phyloP scores from a whole-genome alignment of 1,140 invertebrate genomes.

The Tetramorium parvispinum region DNA sequence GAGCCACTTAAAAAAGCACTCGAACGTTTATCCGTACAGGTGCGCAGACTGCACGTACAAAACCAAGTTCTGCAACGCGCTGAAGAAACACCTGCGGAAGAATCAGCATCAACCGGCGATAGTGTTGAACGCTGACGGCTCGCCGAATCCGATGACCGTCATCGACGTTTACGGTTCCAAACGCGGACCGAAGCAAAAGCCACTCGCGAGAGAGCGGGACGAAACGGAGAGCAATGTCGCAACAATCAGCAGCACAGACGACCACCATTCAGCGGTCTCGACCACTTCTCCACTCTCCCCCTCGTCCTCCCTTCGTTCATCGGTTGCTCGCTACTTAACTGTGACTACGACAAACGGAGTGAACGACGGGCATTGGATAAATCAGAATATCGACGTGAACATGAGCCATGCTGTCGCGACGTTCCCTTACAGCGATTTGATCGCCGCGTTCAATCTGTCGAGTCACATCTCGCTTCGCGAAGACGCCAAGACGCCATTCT shows the following conservation, averaged over 20 bases:
- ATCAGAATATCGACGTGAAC: background rate
- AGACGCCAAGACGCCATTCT: background rate
- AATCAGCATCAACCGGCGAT: slow-evolving; percentile 94
- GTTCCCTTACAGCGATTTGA: slow-evolving; percentile 69
- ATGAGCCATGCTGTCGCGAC: background rate
- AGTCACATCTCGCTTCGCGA: slow-evolving; percentile 16
- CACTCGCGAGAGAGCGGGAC: slow-evolving; percentile 58
- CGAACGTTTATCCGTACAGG: slow-evolving; percentile 97
- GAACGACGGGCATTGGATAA: background rate
- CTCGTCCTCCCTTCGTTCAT: background rate
- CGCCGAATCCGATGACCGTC: slow-evolving; percentile 93
- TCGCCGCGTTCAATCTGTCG: slow-evolving; percentile 60
- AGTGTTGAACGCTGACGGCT: slow-evolving; percentile 95
- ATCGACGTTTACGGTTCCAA: slow-evolving; percentile 96
- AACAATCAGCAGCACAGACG: slow-evolving; percentile 60
- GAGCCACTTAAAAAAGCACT: slow-evolving; percentile 99
- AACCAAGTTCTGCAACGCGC: slow-evolving; percentile 99
- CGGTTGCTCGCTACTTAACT: background rate
- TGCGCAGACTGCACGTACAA: slow-evolving; percentile 98
- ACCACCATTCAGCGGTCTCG: background rate
- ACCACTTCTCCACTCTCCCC: background rate
- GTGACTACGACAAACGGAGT: slow-evolving; percentile 8
- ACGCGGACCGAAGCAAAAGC: slow-evolving; percentile 92
- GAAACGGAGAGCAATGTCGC: slow-evolving; percentile 35
- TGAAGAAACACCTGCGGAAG: slow-evolving; percentile 98